Conservation (phyloP, 2,888 invertebrate genomes). For the Chorisops tibialis region DNA sequence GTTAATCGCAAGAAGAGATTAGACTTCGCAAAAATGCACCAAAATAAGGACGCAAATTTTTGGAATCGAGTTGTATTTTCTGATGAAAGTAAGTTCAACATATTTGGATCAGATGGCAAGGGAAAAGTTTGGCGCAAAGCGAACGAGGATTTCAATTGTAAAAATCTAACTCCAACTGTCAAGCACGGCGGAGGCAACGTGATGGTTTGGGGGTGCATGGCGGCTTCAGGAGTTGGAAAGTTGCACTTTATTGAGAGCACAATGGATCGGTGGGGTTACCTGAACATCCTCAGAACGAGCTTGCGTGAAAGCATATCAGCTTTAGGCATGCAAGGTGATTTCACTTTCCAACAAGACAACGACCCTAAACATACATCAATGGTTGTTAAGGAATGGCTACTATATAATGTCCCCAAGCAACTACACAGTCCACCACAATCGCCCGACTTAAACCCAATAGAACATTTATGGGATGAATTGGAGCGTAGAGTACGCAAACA, state of each 20-base stretch:
- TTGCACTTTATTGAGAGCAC: no score
- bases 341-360: no score
- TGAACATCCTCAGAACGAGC: background rate
- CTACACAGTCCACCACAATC: background rate
- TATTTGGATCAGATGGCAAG: background rate
- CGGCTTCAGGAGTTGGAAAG: no score
- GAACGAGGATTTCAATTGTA: background rate
- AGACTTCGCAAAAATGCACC: background rate
- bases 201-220: no score
- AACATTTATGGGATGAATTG: background rate
- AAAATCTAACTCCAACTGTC: background rate
- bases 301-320: background rate
- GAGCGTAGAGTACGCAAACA: background rate
- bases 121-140: conserved; percentile 4
- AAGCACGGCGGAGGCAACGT: background rate
- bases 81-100: background rate
- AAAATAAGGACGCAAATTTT: background rate
- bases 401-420: background rate
- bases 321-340: background rate
- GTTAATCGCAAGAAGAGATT: background rate
- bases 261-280: background rate
- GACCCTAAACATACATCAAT: no score
- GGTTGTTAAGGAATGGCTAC: background rate
- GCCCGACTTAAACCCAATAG: background rate
- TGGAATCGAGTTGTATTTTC: background rate